phyloP scores from a whole-genome alignment of 2,113 vertebrate genomes.

The Poicephalus meyeri region DNA sequence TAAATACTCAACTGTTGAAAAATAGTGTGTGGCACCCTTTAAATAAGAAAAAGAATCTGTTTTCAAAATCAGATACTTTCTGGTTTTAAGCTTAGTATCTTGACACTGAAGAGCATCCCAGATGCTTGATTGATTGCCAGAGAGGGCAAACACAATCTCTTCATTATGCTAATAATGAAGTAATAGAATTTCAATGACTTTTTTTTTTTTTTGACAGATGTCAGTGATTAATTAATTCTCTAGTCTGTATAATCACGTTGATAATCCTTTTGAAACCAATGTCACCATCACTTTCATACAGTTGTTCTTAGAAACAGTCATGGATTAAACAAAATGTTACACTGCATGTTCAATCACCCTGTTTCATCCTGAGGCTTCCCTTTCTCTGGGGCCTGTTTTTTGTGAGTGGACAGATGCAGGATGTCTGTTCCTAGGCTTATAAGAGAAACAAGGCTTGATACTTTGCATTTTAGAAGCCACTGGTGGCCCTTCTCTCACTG shows the following conservation, averaged over 20 bases:
- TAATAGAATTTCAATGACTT: constrained; percentile 44
- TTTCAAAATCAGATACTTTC: constrained; percentile 10
- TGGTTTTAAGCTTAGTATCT: not conserved
- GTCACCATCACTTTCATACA: not conserved
- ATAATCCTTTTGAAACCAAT: constrained; percentile 51
- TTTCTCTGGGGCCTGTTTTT: not conserved
- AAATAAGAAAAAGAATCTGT: not conserved
- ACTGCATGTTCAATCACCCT: not conserved
- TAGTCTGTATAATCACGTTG: not conserved
- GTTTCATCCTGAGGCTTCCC: not conserved
- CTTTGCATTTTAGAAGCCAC: not conserved
- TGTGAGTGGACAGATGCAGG: not conserved
- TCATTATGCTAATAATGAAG: constrained; percentile 59
- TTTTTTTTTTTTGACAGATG: constrained; percentile 26
- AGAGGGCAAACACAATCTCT: constrained; percentile 44
- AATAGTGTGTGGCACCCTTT: not conserved
- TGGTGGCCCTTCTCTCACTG: not conserved
- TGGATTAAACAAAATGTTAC: not conserved
- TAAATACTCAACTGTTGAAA: not conserved
- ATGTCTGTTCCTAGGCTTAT: not conserved
- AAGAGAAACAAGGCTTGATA: not conserved
- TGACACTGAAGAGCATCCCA: not conserved
- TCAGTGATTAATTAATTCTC: constrained; percentile 54
- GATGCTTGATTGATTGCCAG: constrained; percentile 45
- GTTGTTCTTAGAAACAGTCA: not conserved